Evolutionary conservation across 2,888 invertebrate species (phyloP), one percentile per base, ranked within the genome.

Genomic region (Hemithea aestivaria): DNA sequence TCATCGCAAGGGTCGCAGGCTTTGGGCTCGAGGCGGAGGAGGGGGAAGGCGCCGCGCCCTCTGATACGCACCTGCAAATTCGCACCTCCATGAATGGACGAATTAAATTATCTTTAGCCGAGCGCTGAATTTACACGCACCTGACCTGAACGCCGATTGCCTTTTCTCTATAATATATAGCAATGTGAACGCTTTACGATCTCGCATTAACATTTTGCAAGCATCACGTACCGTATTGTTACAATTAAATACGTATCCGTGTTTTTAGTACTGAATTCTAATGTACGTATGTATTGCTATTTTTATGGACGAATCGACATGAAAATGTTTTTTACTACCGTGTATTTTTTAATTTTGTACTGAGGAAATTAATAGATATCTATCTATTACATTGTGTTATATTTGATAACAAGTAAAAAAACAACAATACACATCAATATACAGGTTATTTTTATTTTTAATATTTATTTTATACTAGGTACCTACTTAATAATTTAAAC

Each of bases 11-110:
- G 67, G 65, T 58, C 57, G 62, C 57, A 56, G 53, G 62, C 48
- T 47, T 40, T 30, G 50, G 59, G 56, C 48, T 48, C 45, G 16
- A 16, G 16, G 53, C 52, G 51, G 39, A 49, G 58, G 45, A 40
- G 52, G 40, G 27, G 10, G 34, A 27, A 12, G 29, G 54, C 57
- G 73, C 65, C 73, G 75, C 74, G 66, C 77, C 82, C 78, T 77
- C 74, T 72, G 61, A 67, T 82, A 85, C 84, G 83, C 82, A 82
- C 83, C 84, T 79, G 74, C 79, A 74, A 83, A 82, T 82, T 85
- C 76, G 74, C 82, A 81, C 81, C 81, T 79, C 73, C 69, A 82
- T 84, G 81, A 85, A 84, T 85, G 85, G 72, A 79, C 60, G 71
- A 77, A 80, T 79, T 73, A 78, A 76, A 79, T 81, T 82, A 80